Base-by-base conservation (phyloP, 2,113 vertebrate species). In the Hippocampus comes region DNA sequence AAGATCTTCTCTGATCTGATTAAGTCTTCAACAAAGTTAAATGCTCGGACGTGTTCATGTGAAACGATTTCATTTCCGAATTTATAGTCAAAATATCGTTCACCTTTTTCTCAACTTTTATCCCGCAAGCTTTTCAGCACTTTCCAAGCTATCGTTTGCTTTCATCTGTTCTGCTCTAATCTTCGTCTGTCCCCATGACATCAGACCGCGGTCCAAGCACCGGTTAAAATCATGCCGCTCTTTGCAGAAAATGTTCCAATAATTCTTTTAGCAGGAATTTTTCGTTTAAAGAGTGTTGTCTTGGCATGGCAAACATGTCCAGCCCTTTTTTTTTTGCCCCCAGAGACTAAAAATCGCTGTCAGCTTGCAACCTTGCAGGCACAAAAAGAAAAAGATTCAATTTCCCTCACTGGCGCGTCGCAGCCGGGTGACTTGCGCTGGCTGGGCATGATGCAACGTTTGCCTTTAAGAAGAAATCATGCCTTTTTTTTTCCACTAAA, bases 261-360 rank as follows among this genome's bases (percentile, higher is more conserved):
- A 27, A 66, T 66, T 66, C 14, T 66, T 66, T 66, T 66, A 66
- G 48, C 42, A 66, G 64, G 64, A 42, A 61, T 61, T 61, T 30
- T 30, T 61, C 41, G 4, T 43, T 65, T 23, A 10, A 65, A 43
- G 21, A 23, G 63, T 23, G 38, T 43, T 43, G 43, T 43, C 41
- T 65, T 65, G 63, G 63, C 63, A 65, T 15, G 41, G 63, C 63
- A 46, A 43, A 18, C n/a, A 7, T 9, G 42, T 23, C 8, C 41
- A 46, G 42, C 63, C 5, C 23, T 66, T 66, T 64, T 43, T 43
- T 38, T 38, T 51, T 46, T 66, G n/a, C 42, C 63, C 63, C 25
- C 12, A 18, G 64, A 17, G 42, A 66, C 64, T 49, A 17, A 27
- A 66, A 46, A 12, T 66, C 63, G 42, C 63, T 42, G 14, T 66